Base-by-base conservation (phyloP, 2,113 vertebrate species). In the Proteles cristata region DNA sequence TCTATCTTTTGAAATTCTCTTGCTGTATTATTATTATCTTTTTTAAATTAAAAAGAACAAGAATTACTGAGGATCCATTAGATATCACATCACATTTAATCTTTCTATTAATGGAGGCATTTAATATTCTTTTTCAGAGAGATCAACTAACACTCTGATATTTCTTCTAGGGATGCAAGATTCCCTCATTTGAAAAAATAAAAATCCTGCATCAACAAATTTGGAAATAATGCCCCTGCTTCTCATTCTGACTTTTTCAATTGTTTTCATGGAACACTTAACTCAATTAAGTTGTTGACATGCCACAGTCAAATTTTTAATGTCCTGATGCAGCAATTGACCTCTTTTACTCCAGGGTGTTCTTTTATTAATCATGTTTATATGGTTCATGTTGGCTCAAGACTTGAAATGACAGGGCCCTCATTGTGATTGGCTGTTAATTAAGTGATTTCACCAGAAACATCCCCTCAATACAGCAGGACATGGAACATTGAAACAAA, bases 71-170 rank as follows among this genome's bases (percentile, higher is more conserved):
- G 50, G 33, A 86, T 97, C 97, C 97, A 98, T 98, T 98, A 98
- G 98, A 98, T 98, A 98, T 97, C 97, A 98, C 96, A 98, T 98
- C 96, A 98, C 96, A 97, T 98, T 98, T 79, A 97, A 97, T 63
- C 97, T 97, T 98, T 97, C 55, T 92, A 79, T 43, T 94, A 97
- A 98, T 97, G 88, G 90, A 98, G 98, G 79, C 94, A 94, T 97
- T 99, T 98, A 98, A 98, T 98, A 97, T 98, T 98, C 96, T 95
- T 96, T 98, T 98, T 98, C 97, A 98, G 92, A 85, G 26, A 96
- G 55, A 98, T 63, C 39, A 95, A 77, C 87, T 84, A 87, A 88
- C 55, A 98, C 76, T 95, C 94, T 97, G 84, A 61, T 93, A 94
- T 96, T 98, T 97, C 91, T 96, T 98, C 97, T 95, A 97, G 69